These are phyloP conservation scores for Papilio gigon DNA, from an alignment of 2,888 invertebrate species.

Conservation along the genomic window DNA sequence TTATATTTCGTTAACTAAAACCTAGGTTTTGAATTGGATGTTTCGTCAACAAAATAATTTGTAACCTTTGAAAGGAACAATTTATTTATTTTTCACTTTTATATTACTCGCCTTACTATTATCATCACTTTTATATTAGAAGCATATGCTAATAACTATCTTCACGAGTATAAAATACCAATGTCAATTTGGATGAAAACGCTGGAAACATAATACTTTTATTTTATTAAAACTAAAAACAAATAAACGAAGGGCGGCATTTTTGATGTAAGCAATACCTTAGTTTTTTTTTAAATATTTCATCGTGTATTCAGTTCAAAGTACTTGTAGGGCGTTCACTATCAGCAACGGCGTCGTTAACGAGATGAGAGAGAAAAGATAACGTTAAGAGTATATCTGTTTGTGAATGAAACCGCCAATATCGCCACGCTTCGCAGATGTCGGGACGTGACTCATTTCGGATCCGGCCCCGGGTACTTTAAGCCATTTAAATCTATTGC, in stretches of 20 bases:
- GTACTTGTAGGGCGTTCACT: constrained; percentile 9
- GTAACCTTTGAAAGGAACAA: background rate
- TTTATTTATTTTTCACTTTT: background rate
- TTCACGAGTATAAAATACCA: background rate
- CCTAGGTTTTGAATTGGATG: background rate
- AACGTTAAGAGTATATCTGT: constrained; percentile 59
- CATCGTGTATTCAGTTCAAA: background rate
- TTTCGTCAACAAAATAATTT: too few relatives aligned
- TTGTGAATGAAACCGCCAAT: constrained; percentile 59
- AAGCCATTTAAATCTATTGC: constrained; percentile 27
- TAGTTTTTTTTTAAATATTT: background rate
- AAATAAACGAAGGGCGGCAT: background rate
- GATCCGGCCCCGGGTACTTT: constrained; percentile 40
- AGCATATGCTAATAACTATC: background rate
- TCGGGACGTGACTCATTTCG: constrained; percentile 48
- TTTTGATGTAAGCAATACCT: background rate
- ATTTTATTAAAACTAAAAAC: background rate
- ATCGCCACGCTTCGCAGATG: constrained; percentile 60
- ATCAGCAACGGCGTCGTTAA: constrained; percentile 29
- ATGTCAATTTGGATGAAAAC: background rate
- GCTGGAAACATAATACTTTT: background rate
- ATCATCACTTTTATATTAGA: background rate
- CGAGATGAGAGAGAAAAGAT: constrained; percentile 57
- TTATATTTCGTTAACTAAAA: too few relatives aligned
- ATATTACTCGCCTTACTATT: background rate